Conservation (phyloP, 2,888 invertebrate genomes). For the Megalurothrips usitatus region DNA sequence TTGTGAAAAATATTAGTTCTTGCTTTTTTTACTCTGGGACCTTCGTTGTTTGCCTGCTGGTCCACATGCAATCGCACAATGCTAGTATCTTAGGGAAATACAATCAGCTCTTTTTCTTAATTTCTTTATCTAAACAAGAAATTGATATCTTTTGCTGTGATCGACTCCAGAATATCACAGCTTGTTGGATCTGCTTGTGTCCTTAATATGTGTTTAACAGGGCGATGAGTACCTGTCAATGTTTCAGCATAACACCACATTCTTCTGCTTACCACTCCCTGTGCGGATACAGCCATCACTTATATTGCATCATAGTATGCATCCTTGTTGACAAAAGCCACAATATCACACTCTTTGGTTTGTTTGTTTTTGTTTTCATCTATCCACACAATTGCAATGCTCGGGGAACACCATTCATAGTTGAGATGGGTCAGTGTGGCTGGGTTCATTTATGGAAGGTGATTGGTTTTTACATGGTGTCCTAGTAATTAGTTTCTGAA, state of each 20-base stretch:
- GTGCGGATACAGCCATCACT: conserved; percentile 48
- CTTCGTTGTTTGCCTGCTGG: no score
- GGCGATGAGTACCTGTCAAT: background rate
- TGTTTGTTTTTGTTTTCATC: background rate
- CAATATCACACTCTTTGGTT: background rate
- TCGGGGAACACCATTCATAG: background rate
- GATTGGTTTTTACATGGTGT: conserved; percentile 8
- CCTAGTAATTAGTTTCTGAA: background rate
- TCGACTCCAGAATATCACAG: no score
- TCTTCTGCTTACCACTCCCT: conserved; percentile 49
- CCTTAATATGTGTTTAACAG: background rate
- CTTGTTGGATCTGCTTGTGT: background rate
- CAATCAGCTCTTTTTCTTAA: background rate
- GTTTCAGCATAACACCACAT: conserved; percentile 46
- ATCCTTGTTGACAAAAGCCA: background rate
- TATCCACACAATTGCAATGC: background rate
- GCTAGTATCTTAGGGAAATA: no score
- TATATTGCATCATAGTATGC: background rate
- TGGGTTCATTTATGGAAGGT: conserved; percentile 1
- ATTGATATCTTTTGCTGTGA: no score
- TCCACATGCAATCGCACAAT: no score
- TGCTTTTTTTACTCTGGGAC: no score
- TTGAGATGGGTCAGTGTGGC: background rate
- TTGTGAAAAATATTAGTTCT: no score
- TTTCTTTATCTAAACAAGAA: no score